A percentile compares a stretch with the other conserved stretches of the same genome.
Conservation (phyloP, 2,113 vertebrate genomes). For the Paracanthobrama guichenoti region DNA sequence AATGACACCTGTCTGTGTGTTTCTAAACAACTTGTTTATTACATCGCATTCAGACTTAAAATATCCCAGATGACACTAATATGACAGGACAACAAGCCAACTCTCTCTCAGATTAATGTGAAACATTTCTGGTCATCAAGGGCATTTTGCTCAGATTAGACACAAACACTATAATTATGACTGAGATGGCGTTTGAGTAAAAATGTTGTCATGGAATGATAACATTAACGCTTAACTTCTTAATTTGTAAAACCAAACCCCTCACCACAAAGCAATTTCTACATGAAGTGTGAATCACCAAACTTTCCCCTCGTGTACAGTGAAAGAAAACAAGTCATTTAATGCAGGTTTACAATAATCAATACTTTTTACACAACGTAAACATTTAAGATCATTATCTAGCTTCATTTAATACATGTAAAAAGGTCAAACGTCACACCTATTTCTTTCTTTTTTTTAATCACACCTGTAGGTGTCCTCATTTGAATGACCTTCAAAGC, state of each 20-base stretch:
- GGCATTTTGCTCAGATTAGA: not conserved
- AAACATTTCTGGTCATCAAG: slow-evolving; percentile 18
- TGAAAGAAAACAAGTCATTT: slow-evolving; percentile 16
- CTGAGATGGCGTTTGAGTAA: slow-evolving; percentile 7
- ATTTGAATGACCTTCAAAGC: slow-evolving; percentile 48
- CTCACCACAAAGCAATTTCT: slow-evolving; percentile 34
- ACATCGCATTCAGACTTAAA: not conserved
- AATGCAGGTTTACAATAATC: not conserved
- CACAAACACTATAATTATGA: slow-evolving; percentile 31
- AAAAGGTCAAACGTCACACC: not conserved
- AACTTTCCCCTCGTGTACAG: slow-evolving; percentile 39
- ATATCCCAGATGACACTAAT: not conserved
- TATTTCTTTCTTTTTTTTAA: not conserved
- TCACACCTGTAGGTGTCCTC: slow-evolving; percentile 52
- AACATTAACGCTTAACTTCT: not conserved
- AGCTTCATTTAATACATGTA: not conserved
- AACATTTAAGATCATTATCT: not conserved
- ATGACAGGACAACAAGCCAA: not conserved
- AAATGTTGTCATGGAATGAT: slow-evolving; percentile 9
- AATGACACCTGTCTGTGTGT: not conserved
- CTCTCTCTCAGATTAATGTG: too few relatives aligned
- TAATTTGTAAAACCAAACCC: slow-evolving; percentile 10
- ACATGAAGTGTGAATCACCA: slow-evolving; percentile 39
- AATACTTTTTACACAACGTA: not conserved
- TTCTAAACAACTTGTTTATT: not conserved